Conservation (phyloP, 2,113 vertebrate genomes). For the Aplodontia rufa region DNA sequence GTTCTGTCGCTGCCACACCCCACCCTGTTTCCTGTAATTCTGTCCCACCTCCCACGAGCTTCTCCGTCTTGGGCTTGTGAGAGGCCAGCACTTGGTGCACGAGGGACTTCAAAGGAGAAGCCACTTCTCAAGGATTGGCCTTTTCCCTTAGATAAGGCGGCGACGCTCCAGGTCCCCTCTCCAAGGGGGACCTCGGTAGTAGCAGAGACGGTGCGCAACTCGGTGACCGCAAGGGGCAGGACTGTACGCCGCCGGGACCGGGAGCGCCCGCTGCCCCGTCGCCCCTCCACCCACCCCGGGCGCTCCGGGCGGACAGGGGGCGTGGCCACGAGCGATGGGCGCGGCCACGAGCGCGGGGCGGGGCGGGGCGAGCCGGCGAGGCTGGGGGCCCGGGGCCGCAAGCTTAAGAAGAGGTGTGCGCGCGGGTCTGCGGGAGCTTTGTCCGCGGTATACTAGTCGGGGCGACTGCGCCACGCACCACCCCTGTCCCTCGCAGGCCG, state of each 20-base stretch:
- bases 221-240: fast-evolving
- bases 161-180: background rate
- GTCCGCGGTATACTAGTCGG: background rate
- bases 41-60: background rate
- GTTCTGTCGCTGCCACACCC: background rate
- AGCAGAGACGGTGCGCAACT: background rate
- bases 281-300: fast-evolving
- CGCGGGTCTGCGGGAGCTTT: background rate
- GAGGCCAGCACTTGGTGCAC: background rate
- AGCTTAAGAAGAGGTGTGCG: background rate
- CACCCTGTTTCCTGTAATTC: background rate
- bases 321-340: too few species aligned
- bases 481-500: background rate
- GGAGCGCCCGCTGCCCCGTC: fast-evolving
- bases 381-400: background rate
- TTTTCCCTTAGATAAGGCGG: background rate
- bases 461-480: background rate
- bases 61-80: background rate
- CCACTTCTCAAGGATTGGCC: background rate
- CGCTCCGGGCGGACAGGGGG: background rate
- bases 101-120: background rate
- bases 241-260: fast-evolving
- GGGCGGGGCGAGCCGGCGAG: background rate
- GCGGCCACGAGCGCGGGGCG: too few species aligned
- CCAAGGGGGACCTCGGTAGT: fast-evolving